Evolutionary conservation across 2,888 invertebrate genomes (phyloP).

Genomic region (Agrilus cyanescens): DNA sequence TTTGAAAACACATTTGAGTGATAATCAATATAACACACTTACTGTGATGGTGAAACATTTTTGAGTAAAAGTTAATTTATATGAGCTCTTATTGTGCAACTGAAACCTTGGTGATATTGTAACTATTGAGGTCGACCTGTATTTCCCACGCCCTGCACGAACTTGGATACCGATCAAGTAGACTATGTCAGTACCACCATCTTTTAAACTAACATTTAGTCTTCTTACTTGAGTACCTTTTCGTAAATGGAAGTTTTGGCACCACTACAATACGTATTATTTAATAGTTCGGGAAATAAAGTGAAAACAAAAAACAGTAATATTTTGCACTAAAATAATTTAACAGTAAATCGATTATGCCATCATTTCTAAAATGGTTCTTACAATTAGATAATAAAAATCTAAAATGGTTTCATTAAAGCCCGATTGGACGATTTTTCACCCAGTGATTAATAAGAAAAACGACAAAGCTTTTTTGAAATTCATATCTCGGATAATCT

Average conservation of each 20-base stretch:
- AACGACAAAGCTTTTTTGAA: too few species aligned
- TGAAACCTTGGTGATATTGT: constrained; percentile 89
- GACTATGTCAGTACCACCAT: constrained; percentile 57
- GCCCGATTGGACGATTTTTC: too few species aligned
- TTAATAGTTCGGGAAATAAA: constrained; percentile 1
- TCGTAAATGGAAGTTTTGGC: constrained; percentile 71
- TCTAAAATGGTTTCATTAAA: too few species aligned
- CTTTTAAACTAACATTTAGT: constrained; percentile 46
- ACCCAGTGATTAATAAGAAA: too few species aligned
- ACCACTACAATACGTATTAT: constrained; percentile 50
- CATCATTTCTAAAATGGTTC: too few species aligned
- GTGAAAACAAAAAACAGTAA: background rate
- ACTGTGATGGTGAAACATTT: constrained; percentile 66
- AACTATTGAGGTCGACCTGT: constrained; percentile 82
- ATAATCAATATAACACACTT: constrained; percentile 25
- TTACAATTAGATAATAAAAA: too few species aligned
- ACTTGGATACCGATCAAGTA: constrained; percentile 84
- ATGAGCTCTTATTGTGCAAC: constrained; percentile 75
- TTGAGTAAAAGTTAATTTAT: constrained; percentile 79
- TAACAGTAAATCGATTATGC: too few species aligned
- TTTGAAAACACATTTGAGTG: background rate
- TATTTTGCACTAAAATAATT: too few species aligned
- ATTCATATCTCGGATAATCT: too few species aligned
- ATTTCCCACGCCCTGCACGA: constrained; percentile 75
- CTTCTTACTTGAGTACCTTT: constrained; percentile 35